Evolutionary conservation across 2,113 vertebrate genomes (phyloP).

Genomic region (Ibidorhyncha struthersii): DNA sequence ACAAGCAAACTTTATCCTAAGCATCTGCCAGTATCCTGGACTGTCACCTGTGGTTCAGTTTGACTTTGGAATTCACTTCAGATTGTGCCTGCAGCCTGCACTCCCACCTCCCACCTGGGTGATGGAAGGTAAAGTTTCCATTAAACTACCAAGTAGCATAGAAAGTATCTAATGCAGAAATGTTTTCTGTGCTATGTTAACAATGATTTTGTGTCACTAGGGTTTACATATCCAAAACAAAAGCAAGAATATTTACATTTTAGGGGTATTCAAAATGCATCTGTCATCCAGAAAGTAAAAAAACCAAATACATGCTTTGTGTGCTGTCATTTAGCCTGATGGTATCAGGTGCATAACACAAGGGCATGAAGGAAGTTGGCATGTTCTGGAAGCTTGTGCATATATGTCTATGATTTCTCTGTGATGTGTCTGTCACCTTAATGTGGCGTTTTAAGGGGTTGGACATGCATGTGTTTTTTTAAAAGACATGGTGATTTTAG

Average conservation of each 20-base stretch:
- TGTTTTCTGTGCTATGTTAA: not conserved
- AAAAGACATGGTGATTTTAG: not conserved
- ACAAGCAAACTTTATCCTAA: not conserved
- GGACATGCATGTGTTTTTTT: not conserved
- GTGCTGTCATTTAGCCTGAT: not conserved
- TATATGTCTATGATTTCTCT: not conserved
- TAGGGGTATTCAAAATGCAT: not conserved
- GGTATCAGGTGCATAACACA: not conserved
- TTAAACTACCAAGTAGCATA: not conserved
- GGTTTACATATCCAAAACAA: not conserved
- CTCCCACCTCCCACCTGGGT: not conserved
- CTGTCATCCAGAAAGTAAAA: not conserved
- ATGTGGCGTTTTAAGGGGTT: not conserved
- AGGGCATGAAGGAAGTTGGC: not conserved
- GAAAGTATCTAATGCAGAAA: not conserved
- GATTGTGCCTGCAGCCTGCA: not conserved
- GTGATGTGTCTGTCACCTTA: not conserved
- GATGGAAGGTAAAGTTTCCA: not conserved
- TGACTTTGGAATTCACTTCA: not conserved
- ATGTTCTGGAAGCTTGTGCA: not conserved
- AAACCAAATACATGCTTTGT: not conserved
- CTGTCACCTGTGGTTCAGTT: fast-evolving
- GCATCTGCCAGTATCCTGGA: not conserved
- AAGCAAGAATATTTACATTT: not conserved
- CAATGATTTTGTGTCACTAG: not conserved